Evolutionary conservation across 2,113 vertebrate species (phyloP).

Genomic region (Plecotus auritus): DNA sequence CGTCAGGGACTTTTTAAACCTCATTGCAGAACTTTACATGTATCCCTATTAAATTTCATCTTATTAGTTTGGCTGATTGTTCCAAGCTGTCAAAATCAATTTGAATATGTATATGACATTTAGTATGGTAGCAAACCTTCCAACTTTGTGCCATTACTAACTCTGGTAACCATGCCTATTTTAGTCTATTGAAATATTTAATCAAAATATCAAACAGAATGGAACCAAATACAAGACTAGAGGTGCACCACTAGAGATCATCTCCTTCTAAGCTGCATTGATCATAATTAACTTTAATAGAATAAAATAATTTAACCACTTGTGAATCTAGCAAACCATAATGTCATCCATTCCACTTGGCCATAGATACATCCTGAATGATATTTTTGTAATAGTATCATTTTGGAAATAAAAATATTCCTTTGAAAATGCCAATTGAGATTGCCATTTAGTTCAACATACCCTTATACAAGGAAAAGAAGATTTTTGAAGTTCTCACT

Average conservation of each 20-base stretch:
- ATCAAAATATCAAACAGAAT: not conserved
- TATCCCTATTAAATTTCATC: conserved; percentile 9
- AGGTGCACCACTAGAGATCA: not conserved
- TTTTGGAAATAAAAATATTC: not conserved
- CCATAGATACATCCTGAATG: not conserved
- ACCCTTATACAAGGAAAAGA: not conserved
- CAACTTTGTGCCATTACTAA: not conserved
- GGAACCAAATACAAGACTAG: not conserved
- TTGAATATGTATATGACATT: not conserved
- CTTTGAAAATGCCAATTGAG: not conserved
- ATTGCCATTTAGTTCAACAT: not conserved
- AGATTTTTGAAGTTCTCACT: not conserved
- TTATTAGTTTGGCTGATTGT: conserved; percentile 16
- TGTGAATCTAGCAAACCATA: not conserved
- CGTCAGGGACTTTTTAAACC: not conserved
- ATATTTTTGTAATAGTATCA: not conserved
- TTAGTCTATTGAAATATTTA: conserved; percentile 34
- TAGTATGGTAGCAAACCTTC: not conserved
- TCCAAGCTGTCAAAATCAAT: conserved; percentile 31
- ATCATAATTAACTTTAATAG: not conserved
- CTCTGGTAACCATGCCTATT: not conserved
- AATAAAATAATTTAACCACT: not conserved
- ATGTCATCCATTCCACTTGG: not conserved
- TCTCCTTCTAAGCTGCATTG: not conserved
- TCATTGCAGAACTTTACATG: conserved; percentile 18